Conservation (phyloP, 1,140 invertebrate species). For the Ceratosolen solmsi region DNA sequence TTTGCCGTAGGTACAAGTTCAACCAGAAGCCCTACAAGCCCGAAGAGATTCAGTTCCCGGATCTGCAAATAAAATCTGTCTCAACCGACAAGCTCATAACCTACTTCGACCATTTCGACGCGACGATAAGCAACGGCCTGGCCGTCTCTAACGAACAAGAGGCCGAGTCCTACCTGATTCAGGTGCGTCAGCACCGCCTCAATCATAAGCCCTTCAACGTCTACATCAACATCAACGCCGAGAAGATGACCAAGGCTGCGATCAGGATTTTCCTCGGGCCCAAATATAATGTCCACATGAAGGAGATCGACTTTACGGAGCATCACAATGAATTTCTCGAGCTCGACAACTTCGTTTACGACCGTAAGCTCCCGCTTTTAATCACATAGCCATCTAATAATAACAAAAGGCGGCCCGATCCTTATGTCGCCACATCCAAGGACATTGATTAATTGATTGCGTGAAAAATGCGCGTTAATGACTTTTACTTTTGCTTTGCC, state of each 20-base stretch:
- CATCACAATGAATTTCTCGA: slow-evolving; percentile 78
- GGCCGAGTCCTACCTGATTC: slow-evolving; percentile 58
- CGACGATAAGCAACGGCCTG: slow-evolving; percentile 80
- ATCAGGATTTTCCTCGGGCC: slow-evolving; percentile 82
- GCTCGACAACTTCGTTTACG: slow-evolving; percentile 72
- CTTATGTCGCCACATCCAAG: too few species aligned
- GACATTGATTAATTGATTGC: too few species aligned
- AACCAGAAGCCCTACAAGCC: slow-evolving; percentile 76
- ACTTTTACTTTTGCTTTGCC: too few species aligned
- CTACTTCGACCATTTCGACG: slow-evolving; percentile 81
- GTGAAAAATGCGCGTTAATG: too few species aligned
- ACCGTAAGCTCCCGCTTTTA: slow-evolving; percentile 60
- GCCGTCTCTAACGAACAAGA: slow-evolving; percentile 62
- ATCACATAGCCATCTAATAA: too few species aligned
- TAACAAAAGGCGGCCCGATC: too few species aligned
- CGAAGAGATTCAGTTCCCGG: slow-evolving; percentile 76
- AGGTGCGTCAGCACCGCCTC: slow-evolving; percentile 67
- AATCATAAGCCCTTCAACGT: slow-evolving; percentile 79
- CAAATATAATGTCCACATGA: slow-evolving; percentile 77
- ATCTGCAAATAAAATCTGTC: slow-evolving; percentile 78
- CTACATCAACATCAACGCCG: slow-evolving; percentile 76
- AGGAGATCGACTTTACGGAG: slow-evolving; percentile 69
- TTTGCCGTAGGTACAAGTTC: slow-evolving; percentile 65
- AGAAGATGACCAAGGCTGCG: slow-evolving; percentile 73
- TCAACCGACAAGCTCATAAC: slow-evolving; percentile 79